Conservation (phyloP, 1,140 invertebrate genomes). For the Wiebesia pumilae region DNA sequence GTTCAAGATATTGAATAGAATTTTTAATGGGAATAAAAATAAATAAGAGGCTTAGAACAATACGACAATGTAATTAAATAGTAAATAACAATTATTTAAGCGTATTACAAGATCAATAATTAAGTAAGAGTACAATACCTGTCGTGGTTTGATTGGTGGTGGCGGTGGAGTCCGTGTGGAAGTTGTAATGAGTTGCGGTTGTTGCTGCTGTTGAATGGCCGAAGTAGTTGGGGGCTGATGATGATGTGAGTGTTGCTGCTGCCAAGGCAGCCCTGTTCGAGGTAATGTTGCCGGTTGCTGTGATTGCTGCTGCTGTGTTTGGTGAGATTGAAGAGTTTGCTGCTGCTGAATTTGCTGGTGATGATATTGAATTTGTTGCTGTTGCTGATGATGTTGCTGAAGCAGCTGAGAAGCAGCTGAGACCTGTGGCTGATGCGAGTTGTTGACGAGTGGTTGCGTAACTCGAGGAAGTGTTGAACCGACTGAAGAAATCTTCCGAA, state of each 20-base stretch:
- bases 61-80: background rate
- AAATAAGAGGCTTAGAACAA: too few species aligned
- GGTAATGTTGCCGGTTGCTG: conserved; percentile 68
- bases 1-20: background rate
- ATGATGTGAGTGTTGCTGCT: conserved; percentile 75
- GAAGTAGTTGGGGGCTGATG: conserved; percentile 71
- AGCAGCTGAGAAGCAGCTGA: conserved; percentile 37
- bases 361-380: conserved; percentile 60
- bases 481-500: conserved; percentile 76
- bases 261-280: conserved; percentile 74
- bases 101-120: background rate
- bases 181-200: conserved; percentile 63
- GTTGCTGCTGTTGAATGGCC: conserved; percentile 65
- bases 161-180: conserved; percentile 81
- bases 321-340: conserved; percentile 48
- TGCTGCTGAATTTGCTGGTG: conserved; percentile 69
- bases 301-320: conserved; percentile 60
- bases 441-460: conserved; percentile 69
- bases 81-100: conserved; percentile 1
- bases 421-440: conserved; percentile 52
- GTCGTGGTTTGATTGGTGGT: conserved; percentile 82
- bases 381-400: conserved; percentile 45
- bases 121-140: conserved; percentile 68
- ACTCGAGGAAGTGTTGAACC: conserved; percentile 75
- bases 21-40: too few species aligned